These are phyloP conservation scores for Leucophenga varia DNA, from an alignment of 1,140 invertebrate species.

Conservation along the genomic window DNA sequence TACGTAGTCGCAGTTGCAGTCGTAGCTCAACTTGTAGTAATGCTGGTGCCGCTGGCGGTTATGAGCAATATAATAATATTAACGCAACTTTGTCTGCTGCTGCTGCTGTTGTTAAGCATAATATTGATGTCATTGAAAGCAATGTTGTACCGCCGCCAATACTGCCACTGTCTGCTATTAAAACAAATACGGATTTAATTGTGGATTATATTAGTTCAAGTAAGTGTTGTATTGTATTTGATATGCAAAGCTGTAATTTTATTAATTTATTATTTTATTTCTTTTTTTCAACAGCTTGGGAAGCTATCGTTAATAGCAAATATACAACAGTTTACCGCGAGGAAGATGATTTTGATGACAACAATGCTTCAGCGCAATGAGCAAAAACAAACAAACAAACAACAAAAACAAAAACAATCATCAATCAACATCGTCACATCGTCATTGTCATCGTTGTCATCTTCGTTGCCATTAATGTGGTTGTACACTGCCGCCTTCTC, in stretches of 20 bases:
- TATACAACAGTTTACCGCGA: slow-evolving; percentile 39
- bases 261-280: slow-evolving; percentile 6
- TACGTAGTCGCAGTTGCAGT: neutral
- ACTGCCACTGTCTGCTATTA: neutral
- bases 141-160: neutral
- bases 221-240: slow-evolving; percentile 18
- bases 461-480: too few relatives aligned
- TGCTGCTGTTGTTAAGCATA: neutral
- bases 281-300: slow-evolving; percentile 54
- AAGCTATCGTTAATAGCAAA: slow-evolving; percentile 52
- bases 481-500: too few relatives aligned
- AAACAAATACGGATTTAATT: slow-evolving; percentile 27
- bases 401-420: too few relatives aligned
- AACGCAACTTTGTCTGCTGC: neutral
- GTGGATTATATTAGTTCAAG: slow-evolving; percentile 42
- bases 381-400: too few relatives aligned
- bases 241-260: neutral
- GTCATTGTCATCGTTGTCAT: too few relatives aligned
- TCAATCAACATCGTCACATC: too few relatives aligned
- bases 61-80: neutral
- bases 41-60: neutral
- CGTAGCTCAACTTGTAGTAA: neutral
- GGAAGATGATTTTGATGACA: slow-evolving; percentile 17
- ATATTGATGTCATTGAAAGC: neutral
- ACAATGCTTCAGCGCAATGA: neutral